Percentiles rank a stretch among this genome's conserved stretches.
Evolutionary conservation across 2,888 invertebrate species (phyloP).

Genomic region (Nomada hirtipes): DNA sequence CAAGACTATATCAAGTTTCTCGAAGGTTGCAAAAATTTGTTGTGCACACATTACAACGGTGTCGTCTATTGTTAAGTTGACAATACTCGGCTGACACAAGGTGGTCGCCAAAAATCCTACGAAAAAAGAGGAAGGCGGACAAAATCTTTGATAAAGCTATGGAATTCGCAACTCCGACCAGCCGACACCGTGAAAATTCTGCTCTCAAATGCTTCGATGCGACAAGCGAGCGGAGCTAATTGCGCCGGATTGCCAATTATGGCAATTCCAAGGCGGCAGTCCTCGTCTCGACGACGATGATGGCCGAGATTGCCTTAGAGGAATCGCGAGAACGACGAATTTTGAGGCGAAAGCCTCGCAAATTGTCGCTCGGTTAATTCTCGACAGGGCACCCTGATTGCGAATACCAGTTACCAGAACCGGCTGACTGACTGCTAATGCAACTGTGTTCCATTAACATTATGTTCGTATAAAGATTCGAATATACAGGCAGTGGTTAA

Average conservation of each 20-base stretch:
- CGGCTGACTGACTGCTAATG: not conserved
- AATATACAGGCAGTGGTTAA: conserved; percentile 10
- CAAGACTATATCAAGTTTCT: too few species aligned
- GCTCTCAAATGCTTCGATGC: conserved; percentile 48
- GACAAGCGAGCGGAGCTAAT: conserved; percentile 51
- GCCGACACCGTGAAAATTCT: conserved; percentile 18
- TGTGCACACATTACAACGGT: too few species aligned
- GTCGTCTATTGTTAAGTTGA: too few species aligned
- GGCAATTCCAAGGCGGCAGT: conserved; percentile 46
- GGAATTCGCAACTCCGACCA: not conserved
- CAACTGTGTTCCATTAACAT: conserved; percentile 39
- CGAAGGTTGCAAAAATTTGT: too few species aligned
- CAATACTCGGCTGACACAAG: too few species aligned
- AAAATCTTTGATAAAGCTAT: not conserved
- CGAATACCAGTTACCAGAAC: not conserved
- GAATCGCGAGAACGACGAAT: conserved; percentile 21
- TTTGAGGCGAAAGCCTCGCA: conserved; percentile 28
- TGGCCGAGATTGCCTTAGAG: conserved; percentile 38
- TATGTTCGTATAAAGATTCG: conserved; percentile 16
- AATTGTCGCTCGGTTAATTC: conserved; percentile 44
- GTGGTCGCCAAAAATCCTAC: too few species aligned
- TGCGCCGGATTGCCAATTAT: conserved; percentile 69
- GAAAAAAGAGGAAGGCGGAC: too few species aligned
- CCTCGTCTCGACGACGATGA: not conserved
- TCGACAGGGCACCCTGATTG: conserved; percentile 28